Conservation (phyloP, 2,888 invertebrate genomes). For the Athetis lepigone region DNA sequence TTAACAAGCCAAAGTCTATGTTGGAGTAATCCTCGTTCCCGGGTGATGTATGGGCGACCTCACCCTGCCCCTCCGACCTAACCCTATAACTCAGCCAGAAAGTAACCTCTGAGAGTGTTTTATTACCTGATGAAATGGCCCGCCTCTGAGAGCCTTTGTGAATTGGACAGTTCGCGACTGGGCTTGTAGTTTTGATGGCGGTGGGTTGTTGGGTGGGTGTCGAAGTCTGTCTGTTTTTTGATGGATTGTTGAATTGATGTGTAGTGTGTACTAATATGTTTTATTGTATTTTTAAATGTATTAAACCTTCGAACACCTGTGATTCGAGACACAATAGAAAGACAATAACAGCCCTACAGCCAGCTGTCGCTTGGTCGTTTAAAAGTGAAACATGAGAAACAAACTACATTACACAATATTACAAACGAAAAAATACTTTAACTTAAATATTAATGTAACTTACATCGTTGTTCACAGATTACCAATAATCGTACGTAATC, state of each 20-base stretch:
- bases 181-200: slow-evolving; percentile 27
- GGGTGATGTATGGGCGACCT: slow-evolving; percentile 76
- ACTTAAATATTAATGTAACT: no score
- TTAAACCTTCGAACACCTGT: no score
- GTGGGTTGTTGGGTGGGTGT: background rate
- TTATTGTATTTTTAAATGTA: no score
- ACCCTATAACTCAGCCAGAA: slow-evolving; percentile 80
- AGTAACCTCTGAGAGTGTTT: slow-evolving; percentile 82
- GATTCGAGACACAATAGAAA: no score
- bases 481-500: no score
- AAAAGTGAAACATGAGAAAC: no score
- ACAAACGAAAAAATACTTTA: no score
- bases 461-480: no score
- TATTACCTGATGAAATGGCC: slow-evolving; percentile 85
- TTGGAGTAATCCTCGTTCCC: slow-evolving; percentile 70
- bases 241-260: background rate
- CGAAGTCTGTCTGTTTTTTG: background rate
- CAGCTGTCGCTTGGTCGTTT: no score
- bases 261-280: no score
- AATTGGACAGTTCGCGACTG: slow-evolving; percentile 59
- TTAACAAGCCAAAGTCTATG: slow-evolving; percentile 75
- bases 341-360: no score
- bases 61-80: slow-evolving; percentile 74
- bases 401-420: no score
- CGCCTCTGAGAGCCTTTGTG: slow-evolving; percentile 72